These are phyloP conservation scores for Teleiodes luculella DNA, from an alignment of 2,888 invertebrate genomes.

Conservation along the genomic window DNA sequence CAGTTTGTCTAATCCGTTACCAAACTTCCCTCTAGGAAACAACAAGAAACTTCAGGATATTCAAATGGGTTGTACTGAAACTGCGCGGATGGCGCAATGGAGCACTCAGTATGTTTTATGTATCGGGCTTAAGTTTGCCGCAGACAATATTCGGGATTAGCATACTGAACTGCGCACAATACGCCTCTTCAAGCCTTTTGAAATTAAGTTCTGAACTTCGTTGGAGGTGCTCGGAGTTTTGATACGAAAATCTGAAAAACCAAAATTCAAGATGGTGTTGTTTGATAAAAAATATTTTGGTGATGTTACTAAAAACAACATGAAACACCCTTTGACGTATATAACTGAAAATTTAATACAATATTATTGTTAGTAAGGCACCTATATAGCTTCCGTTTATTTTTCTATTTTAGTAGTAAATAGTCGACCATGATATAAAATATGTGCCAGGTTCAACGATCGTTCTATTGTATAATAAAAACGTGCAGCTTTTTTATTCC, in stretches of 20 bases:
- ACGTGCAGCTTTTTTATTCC: neutral
- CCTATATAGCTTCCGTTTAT: too few species aligned
- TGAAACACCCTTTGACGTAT: too few species aligned
- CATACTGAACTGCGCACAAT: neutral
- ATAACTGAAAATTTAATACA: too few species aligned
- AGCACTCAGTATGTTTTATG: neutral
- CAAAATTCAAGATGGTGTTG: too few species aligned
- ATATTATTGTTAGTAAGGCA: too few species aligned
- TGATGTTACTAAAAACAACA: too few species aligned
- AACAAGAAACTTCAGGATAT: neutral
- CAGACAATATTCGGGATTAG: slow-evolving; percentile 2
- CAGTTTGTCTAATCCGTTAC: neutral
- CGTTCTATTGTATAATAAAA: too few species aligned
- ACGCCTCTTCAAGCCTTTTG: neutral
- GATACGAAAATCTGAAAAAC: neutral
- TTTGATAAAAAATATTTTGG: too few species aligned
- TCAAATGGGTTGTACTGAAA: neutral
- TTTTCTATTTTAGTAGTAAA: too few species aligned
- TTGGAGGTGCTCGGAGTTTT: neutral
- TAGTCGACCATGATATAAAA: too few species aligned
- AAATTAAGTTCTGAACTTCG: neutral
- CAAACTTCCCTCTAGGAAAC: neutral
- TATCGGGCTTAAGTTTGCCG: neutral
- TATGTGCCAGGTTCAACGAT: too few species aligned
- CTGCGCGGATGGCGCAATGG: neutral